These are phyloP conservation scores for Cheirogaleus major DNA, from an alignment of 2,797 vertebrate species.

Conservation along the genomic window DNA sequence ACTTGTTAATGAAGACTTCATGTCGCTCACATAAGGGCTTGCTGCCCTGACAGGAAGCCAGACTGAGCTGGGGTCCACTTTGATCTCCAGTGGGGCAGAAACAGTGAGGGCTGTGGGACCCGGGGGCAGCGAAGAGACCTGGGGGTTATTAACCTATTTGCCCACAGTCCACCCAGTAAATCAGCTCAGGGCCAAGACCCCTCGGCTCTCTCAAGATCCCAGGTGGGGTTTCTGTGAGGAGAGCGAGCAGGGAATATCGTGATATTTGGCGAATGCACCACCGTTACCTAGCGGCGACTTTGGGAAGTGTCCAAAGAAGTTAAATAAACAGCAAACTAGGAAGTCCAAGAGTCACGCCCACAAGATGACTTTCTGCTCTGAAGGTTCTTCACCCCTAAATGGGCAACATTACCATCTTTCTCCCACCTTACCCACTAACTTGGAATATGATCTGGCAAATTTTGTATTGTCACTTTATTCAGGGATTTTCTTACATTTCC, in stretches of 20 bases:
- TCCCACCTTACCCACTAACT: background rate
- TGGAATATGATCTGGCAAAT: background rate
- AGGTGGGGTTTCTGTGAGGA: background rate
- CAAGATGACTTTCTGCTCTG: background rate
- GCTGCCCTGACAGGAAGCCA: background rate
- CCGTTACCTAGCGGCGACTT: background rate
- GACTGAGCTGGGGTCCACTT: background rate
- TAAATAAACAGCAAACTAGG: background rate
- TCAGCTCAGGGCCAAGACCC: background rate
- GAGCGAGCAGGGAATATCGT: background rate
- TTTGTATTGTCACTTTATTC: background rate
- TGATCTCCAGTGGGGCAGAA: background rate
- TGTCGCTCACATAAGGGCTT: background rate
- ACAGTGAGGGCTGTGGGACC: background rate
- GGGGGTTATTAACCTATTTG: background rate
- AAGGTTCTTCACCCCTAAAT: background rate
- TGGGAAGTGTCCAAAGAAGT: background rate
- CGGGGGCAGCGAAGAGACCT: fast-evolving
- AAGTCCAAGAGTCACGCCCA: background rate
- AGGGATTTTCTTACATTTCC: background rate
- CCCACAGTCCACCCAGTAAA: background rate
- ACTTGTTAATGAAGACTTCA: background rate
- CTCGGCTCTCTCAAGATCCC: background rate
- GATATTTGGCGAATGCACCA: no score
- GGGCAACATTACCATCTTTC: background rate